Evolutionary conservation across 1,140 invertebrate species (phyloP), one percentile per base, ranked within the genome.

Genomic region (Dendroctonus valens): DNA sequence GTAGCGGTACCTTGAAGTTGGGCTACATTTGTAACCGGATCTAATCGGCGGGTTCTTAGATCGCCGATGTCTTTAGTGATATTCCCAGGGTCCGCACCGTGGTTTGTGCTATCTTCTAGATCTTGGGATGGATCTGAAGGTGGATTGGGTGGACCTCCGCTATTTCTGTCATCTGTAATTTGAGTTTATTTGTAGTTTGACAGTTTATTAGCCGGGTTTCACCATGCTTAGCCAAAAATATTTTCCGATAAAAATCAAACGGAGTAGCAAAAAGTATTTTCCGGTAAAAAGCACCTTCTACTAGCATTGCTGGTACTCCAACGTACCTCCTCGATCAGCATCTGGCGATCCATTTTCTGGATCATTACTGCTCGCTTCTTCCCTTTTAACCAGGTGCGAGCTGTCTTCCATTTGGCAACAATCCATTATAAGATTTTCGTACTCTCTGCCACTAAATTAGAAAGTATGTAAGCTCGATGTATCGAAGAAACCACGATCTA

Each of bases 371-470:
- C 84, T 83, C 5, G 87, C 81, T 72, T 93, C 91, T 81, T 93
- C 91, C 67, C 90, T 81, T 75, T 93, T 93, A 7, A 86, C 84
- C 69, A 86, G 85, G 77, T 86, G 86, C 14, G 88, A 86, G 65
- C 85, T 89, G 67, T 91, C 89, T 75, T 93, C 91, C 74, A 97
- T 77, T 81, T 97, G 95, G 77, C 92, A 95, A 75, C 90, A 91
- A 79, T 97, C 94, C 88, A 97, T 89, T 44, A 97, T 90, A 42
- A 94, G 83, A 78, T 94, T 91, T 70, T 91, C 90, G 73, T 92
- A 94, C 78, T 97, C 93, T 51, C 91, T 85, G 65, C 92, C 91
- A 82, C 94, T 97, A 83, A 83, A 85, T 46, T 46, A 46, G 42
- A 4, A 46, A 52, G 50, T 52, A 52, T n/a, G 15, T 46, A 4